Conservation (phyloP, 1,140 invertebrate genomes). For the Glomeris maerens region DNA sequence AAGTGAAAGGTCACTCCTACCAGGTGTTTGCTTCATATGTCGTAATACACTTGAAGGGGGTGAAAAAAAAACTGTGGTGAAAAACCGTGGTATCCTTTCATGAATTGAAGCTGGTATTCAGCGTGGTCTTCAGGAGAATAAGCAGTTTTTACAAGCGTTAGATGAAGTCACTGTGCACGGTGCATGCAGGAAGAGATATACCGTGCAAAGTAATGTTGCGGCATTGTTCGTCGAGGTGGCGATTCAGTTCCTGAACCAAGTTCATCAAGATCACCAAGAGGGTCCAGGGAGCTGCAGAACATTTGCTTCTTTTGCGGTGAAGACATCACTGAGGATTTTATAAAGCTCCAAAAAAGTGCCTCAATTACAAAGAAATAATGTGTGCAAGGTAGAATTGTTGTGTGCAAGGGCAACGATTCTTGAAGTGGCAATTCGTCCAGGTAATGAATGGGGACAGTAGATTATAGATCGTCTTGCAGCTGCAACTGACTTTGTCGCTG, state of each 20-base stretch:
- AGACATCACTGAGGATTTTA: conserved; percentile 16
- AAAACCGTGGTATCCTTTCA: background rate
- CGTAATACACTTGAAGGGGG: background rate
- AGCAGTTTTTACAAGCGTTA: conserved; percentile 14
- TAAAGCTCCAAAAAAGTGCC: conserved; percentile 12
- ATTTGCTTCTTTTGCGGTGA: conserved; percentile 18
- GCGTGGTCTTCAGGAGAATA: conserved; percentile 15
- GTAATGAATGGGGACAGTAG: conserved; percentile 4
- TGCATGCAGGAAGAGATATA: conserved; percentile 18
- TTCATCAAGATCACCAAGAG: conserved; percentile 10
- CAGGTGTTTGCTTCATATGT: conserved; percentile 1
- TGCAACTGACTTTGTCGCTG: background rate
- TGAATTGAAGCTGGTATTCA: conserved; percentile 16
- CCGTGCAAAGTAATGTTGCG: conserved; percentile 14
- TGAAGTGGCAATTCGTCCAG: background rate
- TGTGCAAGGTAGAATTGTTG: background rate
- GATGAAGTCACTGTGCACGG: conserved; percentile 16
- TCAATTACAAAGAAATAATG: conserved; percentile 1
- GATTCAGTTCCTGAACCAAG: conserved; percentile 13
- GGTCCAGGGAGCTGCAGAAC: conserved; percentile 1
- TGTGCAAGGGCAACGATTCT: background rate
- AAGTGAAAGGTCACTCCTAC: too few species aligned
- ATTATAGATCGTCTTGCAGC: background rate
- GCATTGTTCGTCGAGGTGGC: conserved; percentile 16
- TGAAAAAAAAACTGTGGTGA: background rate